Percentiles rank a stretch among this genome's conserved stretches.
These are phyloP conservation scores for Beris morrisii DNA, from an alignment of 2,888 invertebrate genomes.

Conservation along the genomic window DNA sequence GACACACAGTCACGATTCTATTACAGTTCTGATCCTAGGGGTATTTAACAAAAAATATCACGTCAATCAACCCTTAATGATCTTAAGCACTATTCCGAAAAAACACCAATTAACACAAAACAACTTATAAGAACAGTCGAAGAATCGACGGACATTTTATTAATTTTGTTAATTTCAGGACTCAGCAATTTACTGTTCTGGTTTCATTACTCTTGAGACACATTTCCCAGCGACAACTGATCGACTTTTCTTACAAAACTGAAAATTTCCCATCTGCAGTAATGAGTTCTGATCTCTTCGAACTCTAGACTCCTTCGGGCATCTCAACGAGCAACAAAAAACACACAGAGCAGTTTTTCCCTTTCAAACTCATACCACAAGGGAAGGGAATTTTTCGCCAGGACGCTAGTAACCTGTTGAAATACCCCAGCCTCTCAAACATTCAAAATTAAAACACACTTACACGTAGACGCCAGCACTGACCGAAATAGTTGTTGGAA, in stretches of 20 bases:
- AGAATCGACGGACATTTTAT: no score
- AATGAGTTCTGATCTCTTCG: constrained; percentile 25
- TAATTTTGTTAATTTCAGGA: no score
- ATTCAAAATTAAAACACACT: constrained; percentile 3
- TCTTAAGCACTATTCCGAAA: no score
- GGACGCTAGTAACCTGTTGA: constrained; percentile 35
- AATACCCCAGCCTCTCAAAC: constrained; percentile 17
- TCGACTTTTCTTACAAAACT: constrained; percentile 12
- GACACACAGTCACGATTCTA: no score
- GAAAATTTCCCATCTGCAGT: constrained; percentile 24
- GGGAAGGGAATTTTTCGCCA: constrained; percentile 4
- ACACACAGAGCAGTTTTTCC: background rate
- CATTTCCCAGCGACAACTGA: background rate
- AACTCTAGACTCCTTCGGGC: constrained; percentile 1
- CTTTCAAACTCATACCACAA: background rate
- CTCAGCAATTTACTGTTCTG: no score
- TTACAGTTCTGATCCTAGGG: no score
- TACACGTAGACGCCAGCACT: background rate
- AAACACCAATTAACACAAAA: no score
- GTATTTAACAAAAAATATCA: no score
- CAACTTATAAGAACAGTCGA: no score
- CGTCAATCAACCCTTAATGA: no score
- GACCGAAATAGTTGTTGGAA: constrained; percentile 19
- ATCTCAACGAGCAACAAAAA: no score
- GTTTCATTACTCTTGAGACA: no score